Evolutionary conservation across 2,797 vertebrate species (phyloP).

Genomic region (Austrolebias charrua): DNA sequence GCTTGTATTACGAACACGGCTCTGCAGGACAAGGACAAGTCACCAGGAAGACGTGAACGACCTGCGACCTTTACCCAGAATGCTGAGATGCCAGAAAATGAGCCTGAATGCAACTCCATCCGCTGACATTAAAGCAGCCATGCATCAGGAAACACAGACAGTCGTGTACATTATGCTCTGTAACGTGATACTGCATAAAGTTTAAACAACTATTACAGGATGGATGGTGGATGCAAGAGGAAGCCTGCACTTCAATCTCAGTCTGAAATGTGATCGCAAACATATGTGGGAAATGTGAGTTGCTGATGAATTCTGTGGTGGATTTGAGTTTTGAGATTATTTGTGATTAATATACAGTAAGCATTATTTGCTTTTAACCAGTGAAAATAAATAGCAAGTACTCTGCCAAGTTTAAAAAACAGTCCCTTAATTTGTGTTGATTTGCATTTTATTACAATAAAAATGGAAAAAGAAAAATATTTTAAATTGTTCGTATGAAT

Average conservation of each 20-base stretch:
- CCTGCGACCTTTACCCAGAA: conserved; percentile 47
- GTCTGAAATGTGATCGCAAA: conserved; percentile 46
- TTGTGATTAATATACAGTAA: no score
- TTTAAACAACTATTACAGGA: conserved; percentile 36
- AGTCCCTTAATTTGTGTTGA: background rate
- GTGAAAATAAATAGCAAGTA: no score
- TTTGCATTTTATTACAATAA: background rate
- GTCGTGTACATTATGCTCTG: conserved; percentile 51
- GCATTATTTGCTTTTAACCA: no score
- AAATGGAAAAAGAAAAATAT: background rate
- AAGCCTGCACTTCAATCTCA: conserved; percentile 17
- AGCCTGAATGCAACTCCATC: conserved; percentile 27
- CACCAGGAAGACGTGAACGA: conserved; percentile 35
- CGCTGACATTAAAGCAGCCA: conserved; percentile 16
- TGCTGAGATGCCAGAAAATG: conserved; percentile 58
- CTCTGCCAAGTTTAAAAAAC: background rate
- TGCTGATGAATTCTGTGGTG: no score
- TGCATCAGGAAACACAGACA: conserved; percentile 14
- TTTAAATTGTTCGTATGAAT: no score
- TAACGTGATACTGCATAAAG: conserved; percentile 45
- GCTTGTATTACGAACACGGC: conserved; percentile 52
- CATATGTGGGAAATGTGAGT: conserved; percentile 6
- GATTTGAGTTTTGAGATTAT: no score
- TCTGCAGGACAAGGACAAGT: conserved; percentile 42
- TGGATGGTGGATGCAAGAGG: conserved; percentile 18